Evolutionary conservation across 2,797 vertebrate species (phyloP), one percentile per base, ranked within the genome.

Genomic region (Spinus olivaceus): DNA sequence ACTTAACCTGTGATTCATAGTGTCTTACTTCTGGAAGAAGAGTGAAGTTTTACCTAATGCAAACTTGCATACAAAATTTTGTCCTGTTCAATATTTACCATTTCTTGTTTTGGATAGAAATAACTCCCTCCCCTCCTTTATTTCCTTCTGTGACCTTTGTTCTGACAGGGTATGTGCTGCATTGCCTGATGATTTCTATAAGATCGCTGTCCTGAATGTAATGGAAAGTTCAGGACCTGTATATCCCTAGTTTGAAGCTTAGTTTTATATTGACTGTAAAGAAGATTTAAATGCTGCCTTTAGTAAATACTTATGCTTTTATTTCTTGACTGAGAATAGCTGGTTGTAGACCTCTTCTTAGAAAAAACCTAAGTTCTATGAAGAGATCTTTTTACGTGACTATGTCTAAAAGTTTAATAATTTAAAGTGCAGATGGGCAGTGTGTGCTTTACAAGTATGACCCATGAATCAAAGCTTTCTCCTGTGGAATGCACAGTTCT

Each of bases 31-130:
- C 24, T 51, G 61, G 51, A 64, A 85, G 23, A 64, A 27, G 35
- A 70, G 33, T 46, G 18, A 66, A 17, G 13, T 71, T 87, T 49
- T 46, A 37, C 14, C 30, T 76, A 20, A 33, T 2, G 7, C 15
- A 39, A 39, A 67, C 46, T 37, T 59, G 21, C 8, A 56, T 66
- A 12, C 15, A 57, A 14, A 42, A 14, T 24, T 57, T 41, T 82
- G n/a, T 73, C 24, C 15, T 1, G 0, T 69, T 81, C 12, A 30
- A 0, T 85, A 1, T 70, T 84, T 86, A 53, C 17, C 0, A 0
- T 76, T 72, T 82, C 19, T 5, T 50, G 15, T 24, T 86, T 72
- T 54, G 32, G 14, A 39, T 53, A 54, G 59, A 42, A 79, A 17
- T 35, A 54, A 32, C 7, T 87, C 16, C 7, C 2, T 53, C 1